phyloP scores from a whole-genome alignment of 2,888 invertebrate genomes.

The Endotricha flammealis region DNA sequence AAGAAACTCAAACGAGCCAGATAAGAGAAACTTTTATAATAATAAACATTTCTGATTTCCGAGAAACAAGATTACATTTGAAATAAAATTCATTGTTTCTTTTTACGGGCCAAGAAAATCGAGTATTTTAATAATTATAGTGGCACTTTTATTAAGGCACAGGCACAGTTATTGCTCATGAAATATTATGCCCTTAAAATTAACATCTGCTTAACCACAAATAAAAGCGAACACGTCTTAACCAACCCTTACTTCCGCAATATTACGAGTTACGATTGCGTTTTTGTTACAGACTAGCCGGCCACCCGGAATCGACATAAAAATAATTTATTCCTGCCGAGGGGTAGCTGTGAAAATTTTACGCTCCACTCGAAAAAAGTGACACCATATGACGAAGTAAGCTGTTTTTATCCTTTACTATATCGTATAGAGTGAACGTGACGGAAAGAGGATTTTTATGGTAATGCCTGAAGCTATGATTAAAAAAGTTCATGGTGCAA shows the following conservation, averaged over 20 bases:
- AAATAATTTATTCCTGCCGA: conserved; percentile 66
- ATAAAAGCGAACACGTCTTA: conserved; percentile 41
- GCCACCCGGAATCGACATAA: conserved; percentile 73
- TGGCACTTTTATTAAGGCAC: too few species aligned
- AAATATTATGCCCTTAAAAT: conserved; percentile 21
- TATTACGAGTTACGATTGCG: conserved; percentile 46
- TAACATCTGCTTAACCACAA: conserved; percentile 52
- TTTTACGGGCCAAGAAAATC: too few species aligned
- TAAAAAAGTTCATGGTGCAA: conserved; percentile 64
- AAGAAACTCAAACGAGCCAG: too few species aligned
- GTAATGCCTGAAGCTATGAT: conserved; percentile 52
- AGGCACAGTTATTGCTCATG: too few species aligned
- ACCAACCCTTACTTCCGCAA: conserved; percentile 66
- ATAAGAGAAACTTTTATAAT: too few species aligned
- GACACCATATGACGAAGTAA: conserved; percentile 57
- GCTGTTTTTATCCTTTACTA: conserved; percentile 43
- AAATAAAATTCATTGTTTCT: too few species aligned
- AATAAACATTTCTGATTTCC: too few species aligned
- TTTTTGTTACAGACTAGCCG: conserved; percentile 54
- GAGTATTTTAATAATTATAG: too few species aligned
- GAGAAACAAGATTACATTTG: too few species aligned
- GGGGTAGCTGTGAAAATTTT: conserved; percentile 71
- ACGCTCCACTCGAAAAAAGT: conserved; percentile 60
- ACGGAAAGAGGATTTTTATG: conserved; percentile 34
- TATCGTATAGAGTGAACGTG: conserved; percentile 32